Percentiles rank a stretch among this genome's conserved stretches.
Evolutionary conservation across 2,888 invertebrate genomes (phyloP).

Genomic region (Brachycybe producta): DNA sequence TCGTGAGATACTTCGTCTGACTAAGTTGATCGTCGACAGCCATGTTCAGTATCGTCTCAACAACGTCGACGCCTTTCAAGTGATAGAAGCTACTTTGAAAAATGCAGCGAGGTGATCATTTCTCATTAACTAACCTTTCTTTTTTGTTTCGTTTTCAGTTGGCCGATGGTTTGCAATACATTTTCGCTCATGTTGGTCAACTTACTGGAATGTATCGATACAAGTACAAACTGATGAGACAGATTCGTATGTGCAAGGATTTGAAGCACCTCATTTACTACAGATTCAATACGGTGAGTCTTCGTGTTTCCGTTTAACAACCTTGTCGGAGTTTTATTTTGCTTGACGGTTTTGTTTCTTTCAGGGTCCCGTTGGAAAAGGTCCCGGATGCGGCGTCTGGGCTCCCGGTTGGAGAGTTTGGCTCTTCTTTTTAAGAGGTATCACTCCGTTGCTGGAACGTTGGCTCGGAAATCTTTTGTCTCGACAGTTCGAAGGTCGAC

Average conservation of each 20-base stretch:
- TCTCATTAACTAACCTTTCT: too few relatives aligned
- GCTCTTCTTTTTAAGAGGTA: constrained; percentile 99
- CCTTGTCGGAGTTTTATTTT: not conserved
- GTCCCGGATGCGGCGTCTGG: constrained; percentile 97
- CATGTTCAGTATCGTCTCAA: constrained; percentile 98
- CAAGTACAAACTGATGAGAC: constrained; percentile 96
- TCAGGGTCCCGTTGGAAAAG: constrained; percentile 93
- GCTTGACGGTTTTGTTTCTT: constrained; percentile 21
- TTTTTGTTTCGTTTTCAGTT: constrained; percentile 48
- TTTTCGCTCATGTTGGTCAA: constrained; percentile 98
- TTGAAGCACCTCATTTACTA: constrained; percentile 98
- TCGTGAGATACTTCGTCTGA: constrained; percentile 93
- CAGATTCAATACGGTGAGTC: constrained; percentile 86
- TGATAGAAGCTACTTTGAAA: too few relatives aligned
- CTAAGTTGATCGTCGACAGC: constrained; percentile 95
- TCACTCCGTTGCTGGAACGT: constrained; percentile 91
- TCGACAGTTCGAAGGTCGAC: constrained; percentile 96
- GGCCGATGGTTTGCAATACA: constrained; percentile 95
- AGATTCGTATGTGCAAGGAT: constrained; percentile 99
- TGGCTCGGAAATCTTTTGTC: constrained; percentile 99
- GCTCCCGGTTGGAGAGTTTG: constrained; percentile 99
- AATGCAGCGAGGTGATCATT: too few relatives aligned
- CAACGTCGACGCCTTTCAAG: constrained; percentile 91
- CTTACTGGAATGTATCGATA: constrained; percentile 99
- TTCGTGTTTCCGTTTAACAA: too few relatives aligned